phyloP scores from a whole-genome alignment of 2,888 invertebrate species.

The Mythimna lalbum region DNA sequence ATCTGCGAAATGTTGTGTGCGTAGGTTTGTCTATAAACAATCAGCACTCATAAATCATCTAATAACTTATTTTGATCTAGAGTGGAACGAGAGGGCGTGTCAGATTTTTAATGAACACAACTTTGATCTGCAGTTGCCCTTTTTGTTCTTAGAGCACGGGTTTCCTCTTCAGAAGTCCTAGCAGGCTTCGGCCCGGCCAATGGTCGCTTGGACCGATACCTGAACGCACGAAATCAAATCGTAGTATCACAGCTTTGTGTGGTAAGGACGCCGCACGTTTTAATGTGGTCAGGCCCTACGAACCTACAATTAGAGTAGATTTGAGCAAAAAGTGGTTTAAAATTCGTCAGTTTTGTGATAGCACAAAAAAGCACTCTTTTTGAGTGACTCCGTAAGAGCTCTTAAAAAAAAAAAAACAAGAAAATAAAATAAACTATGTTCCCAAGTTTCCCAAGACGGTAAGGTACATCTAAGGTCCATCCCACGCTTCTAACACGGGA shows the following conservation, averaged over 20 bases:
- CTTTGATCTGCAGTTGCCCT: too few relatives aligned
- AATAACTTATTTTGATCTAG: neutral
- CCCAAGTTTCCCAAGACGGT: slow-evolving; percentile 4
- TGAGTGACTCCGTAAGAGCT: neutral
- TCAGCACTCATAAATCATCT: neutral
- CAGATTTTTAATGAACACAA: too few relatives aligned
- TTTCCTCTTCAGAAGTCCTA: too few relatives aligned
- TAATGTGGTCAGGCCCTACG: neutral
- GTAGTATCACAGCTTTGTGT: too few relatives aligned
- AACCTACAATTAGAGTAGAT: neutral
- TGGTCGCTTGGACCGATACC: too few relatives aligned
- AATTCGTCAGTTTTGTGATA: neutral
- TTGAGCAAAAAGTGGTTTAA: neutral
- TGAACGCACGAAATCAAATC: too few relatives aligned
- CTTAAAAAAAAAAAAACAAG: neutral
- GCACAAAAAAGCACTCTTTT: neutral
- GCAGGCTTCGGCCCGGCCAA: too few relatives aligned
- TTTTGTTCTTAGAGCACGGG: too few relatives aligned
- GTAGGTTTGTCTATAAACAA: neutral
- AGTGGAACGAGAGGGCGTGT: too few relatives aligned
- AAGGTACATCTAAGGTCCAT: neutral
- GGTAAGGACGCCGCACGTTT: too few relatives aligned
- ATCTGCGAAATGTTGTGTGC: neutral
- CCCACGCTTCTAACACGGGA: slow-evolving; percentile 3
- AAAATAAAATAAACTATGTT: slow-evolving; percentile 1